These are phyloP conservation scores for Lepidurus apus DNA, from an alignment of 1,140 invertebrate genomes.

Conservation along the genomic window DNA sequence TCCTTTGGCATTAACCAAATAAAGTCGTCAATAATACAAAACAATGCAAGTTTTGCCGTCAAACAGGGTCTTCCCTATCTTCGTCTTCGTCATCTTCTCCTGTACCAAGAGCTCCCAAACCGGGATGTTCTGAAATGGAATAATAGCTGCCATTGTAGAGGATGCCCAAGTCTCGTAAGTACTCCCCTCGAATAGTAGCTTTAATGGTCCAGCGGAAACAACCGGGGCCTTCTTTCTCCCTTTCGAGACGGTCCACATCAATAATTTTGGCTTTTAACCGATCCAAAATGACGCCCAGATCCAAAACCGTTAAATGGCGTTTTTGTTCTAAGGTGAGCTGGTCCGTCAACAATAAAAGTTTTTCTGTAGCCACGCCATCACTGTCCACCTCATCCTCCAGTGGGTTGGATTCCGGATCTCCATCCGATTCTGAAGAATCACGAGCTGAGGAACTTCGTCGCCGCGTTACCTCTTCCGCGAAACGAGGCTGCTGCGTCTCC, in stretches of 20 bases:
- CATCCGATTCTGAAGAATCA: conserved; percentile 84
- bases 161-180: conserved; percentile 79
- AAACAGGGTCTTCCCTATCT: conserved; percentile 32
- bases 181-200: conserved; percentile 83
- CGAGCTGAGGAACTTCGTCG: conserved; percentile 34
- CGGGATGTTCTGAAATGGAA: conserved; percentile 86
- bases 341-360: conserved; percentile 85
- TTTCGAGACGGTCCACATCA: conserved; percentile 82
- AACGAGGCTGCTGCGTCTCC: conserved; percentile 41
- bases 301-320: conserved; percentile 83
- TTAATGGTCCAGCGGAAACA: conserved; percentile 93
- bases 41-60: background rate
- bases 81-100: conserved; percentile 27
- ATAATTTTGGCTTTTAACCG: conserved; percentile 84
- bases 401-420: conserved; percentile 64
- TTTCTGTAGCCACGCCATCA: conserved; percentile 63
- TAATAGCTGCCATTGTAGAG: conserved; percentile 95
- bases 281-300: conserved; percentile 90
- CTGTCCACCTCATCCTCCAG: conserved; percentile 66
- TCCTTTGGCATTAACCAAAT: background rate
- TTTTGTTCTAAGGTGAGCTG: conserved; percentile 86
- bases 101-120: conserved; percentile 40
- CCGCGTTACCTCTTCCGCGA: background rate
- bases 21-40: background rate
- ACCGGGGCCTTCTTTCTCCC: conserved; percentile 82